These are phyloP conservation scores for Hydropotes inermis DNA, from an alignment of 2,113 vertebrate genomes.

Conservation along the genomic window DNA sequence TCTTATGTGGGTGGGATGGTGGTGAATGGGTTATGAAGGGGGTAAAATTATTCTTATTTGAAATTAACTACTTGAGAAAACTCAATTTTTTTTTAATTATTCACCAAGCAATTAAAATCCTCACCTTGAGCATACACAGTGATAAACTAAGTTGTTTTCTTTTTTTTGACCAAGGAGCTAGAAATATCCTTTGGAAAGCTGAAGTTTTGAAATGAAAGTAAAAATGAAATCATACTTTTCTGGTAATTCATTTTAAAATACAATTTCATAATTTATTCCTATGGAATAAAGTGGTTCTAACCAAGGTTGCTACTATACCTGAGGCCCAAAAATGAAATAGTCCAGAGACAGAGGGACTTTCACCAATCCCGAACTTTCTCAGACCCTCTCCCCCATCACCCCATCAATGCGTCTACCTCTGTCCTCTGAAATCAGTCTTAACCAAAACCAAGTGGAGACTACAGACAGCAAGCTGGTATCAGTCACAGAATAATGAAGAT, in stretches of 20 bases:
- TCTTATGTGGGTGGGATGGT: background rate
- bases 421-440: background rate
- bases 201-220: background rate
- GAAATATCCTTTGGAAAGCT: background rate
- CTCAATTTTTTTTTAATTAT: background rate
- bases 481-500: fast-evolving
- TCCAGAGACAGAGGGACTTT: background rate
- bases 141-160: background rate
- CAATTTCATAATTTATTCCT: slow-evolving; percentile 13
- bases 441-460: background rate
- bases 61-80: background rate
- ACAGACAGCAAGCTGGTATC: background rate
- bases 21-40: background rate
- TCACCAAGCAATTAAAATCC: slow-evolving; percentile 9
- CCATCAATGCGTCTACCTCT: fast-evolving
- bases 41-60: background rate
- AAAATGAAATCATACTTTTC: background rate
- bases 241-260: slow-evolving; percentile 36
- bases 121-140: background rate
- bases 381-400: fast-evolving
- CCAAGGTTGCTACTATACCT: background rate
- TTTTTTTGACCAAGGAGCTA: background rate
- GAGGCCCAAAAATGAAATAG: background rate
- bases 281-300: background rate
- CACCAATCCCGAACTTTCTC: background rate